Percentiles rank a stretch among this genome's conserved stretches.
phyloP scores from a whole-genome alignment of 2,113 vertebrate genomes.

The Acanthochromis polyacanthus region DNA sequence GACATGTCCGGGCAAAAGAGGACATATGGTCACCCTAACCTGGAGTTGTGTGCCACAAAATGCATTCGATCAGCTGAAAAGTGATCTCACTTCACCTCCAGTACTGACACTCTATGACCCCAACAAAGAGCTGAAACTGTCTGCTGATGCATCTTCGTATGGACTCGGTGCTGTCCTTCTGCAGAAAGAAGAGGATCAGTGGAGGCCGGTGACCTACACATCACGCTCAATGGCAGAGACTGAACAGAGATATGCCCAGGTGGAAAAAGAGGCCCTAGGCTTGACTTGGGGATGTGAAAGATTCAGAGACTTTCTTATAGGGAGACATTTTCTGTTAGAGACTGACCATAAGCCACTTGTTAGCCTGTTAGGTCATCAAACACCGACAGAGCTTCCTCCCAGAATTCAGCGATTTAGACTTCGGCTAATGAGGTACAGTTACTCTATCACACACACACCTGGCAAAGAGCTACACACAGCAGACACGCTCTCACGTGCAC shows the following conservation, averaged over 20 bases:
- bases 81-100: background rate
- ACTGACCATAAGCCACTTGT: slow-evolving; percentile 4
- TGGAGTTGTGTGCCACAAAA: background rate
- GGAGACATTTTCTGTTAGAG: background rate
- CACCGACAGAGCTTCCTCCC: background rate
- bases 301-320: background rate
- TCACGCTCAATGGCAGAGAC: background rate
- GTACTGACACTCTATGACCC: background rate
- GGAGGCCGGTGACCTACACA: too few relatives aligned
- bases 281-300: background rate
- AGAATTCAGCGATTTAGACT: background rate
- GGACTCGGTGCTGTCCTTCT: background rate
- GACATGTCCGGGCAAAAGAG: too few relatives aligned
- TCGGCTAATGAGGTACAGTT: background rate
- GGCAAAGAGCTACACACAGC: background rate
- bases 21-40: too few relatives aligned
- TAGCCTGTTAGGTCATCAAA: background rate
- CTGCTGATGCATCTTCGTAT: background rate
- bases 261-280: too few relatives aligned
- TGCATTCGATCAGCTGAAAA: slow-evolving; percentile 3
- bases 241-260: background rate
- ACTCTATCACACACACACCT: background rate
- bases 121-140: slow-evolving; percentile 13
- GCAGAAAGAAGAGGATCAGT: background rate
- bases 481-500: background rate